Evolutionary conservation across 2,113 vertebrate genomes (phyloP), one percentile per base, ranked within the genome.

Genomic region (Halichoerus grypus): DNA sequence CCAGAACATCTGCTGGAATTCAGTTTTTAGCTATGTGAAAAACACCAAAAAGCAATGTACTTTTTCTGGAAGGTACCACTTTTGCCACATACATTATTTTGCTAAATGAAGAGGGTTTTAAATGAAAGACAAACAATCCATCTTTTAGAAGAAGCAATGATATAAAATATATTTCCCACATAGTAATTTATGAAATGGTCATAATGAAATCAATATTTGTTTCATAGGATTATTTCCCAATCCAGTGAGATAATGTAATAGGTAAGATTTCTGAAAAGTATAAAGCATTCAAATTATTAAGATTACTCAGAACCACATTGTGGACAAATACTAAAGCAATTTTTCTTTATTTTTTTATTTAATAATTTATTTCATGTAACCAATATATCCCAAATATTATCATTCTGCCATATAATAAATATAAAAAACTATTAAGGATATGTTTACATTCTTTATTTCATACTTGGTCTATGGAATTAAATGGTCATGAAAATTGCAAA

Each of bases 201-300:
- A 86, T 69, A 63, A 57, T 93, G 77, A 81, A 82, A 88, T 89
- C 8, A 77, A 4, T 77, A 33, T 86, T 88, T 92, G 79, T 97
- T 65, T 77, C 42, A 74, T 7, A 77, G 6, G 22, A 22, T 63
- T 81, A 6, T 81, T 94, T 71, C 5, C 14, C 24, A 63, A 46
- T 57, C 63, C 92, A 77, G 71, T 57, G 39, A 86, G 65, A 69
- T n/a, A 51, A 39, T 24, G 0, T n/a, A 74, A 93, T 65, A 65
- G 19, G 8, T 15, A 82, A 39, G 26, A 42, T 69, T 71, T 95
- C 46, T 83, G 28, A 36, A 86, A 93, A 71, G 18, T 33, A 57
- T 36, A 87, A 97, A 90, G 0, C 12, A 90, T 89, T 46, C 16
- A 83, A 31, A 79, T 76, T 79, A 84, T 55, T 42, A 63, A 90